A percentile compares a stretch with the other conserved stretches of the same genome.
Evolutionary conservation across 2,797 vertebrate genomes (phyloP).

Genomic region (Mormyrus hasselquistii): DNA sequence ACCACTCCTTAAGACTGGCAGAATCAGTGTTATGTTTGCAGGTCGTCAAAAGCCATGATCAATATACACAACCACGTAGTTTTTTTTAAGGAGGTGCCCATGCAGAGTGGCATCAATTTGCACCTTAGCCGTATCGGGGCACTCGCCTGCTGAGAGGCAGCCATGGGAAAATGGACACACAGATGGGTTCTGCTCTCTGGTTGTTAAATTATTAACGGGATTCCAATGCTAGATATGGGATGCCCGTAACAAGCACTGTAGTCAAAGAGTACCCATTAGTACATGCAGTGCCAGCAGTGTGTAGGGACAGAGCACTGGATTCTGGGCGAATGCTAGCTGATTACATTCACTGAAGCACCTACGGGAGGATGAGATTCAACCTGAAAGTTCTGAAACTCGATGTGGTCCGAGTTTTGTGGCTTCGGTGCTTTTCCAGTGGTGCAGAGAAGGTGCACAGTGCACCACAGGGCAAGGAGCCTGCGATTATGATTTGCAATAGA

Average conservation of each 20-base stretch:
- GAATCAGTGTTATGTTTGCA: not conserved
- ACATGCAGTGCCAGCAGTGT: not conserved
- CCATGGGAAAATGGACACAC: not conserved
- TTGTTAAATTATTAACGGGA: conserved; percentile 9
- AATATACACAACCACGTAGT: not conserved
- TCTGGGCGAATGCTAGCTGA: not conserved
- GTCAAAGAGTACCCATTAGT: conserved; percentile 21
- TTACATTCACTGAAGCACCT: not conserved
- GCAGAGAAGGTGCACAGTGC: not conserved
- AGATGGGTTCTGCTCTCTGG: not conserved
- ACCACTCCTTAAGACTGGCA: not conserved
- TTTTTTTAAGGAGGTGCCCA: not conserved
- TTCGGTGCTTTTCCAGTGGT: not conserved
- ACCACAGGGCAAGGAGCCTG: not conserved
- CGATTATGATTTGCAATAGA: not conserved
- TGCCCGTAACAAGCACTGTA: not conserved
- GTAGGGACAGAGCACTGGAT: not conserved
- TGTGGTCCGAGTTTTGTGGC: not conserved
- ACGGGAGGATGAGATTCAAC: not conserved
- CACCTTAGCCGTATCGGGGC: not conserved
- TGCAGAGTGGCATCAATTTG: not conserved
- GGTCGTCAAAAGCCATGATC: not conserved
- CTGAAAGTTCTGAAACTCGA: not conserved
- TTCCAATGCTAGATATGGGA: not conserved
- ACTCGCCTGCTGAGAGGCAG: not conserved